Percentiles rank a stretch among this genome's conserved stretches.
Conservation (phyloP, 2,888 invertebrate species). For the Drosophila seclusa region DNA sequence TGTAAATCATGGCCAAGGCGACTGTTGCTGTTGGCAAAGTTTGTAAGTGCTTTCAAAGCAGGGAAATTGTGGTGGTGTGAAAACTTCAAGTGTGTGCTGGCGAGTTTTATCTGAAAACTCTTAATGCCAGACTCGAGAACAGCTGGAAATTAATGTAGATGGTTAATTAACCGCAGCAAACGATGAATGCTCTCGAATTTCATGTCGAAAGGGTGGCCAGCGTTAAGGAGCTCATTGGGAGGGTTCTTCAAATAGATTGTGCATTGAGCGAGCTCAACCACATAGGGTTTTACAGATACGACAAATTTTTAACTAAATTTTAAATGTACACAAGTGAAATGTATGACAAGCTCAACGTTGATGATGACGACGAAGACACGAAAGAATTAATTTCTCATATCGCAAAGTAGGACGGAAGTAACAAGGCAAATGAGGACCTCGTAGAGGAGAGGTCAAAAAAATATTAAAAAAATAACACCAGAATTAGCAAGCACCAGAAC, state of each 20-base stretch:
- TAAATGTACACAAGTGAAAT: conserved; percentile 63
- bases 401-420: conserved; percentile 20
- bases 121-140: conserved; percentile 23
- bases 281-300: conserved; percentile 23
- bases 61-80: conserved; percentile 4
- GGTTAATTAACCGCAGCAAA: conserved; percentile 54
- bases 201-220: conserved; percentile 19
- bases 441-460: neutral
- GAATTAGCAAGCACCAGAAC: neutral
- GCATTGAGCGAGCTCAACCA: conserved; percentile 30
- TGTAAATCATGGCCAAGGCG: conserved; percentile 1
- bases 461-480: neutral
- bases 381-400: conserved; percentile 71
- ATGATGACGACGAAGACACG: conserved; percentile 47
- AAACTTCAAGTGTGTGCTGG: conserved; percentile 21
- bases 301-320: conserved; percentile 72
- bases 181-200: conserved; percentile 26
- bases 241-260: conserved; percentile 43
- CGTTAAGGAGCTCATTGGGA: conserved; percentile 27
- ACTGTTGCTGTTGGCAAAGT: conserved; percentile 21
- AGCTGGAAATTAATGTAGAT: conserved; percentile 47
- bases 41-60: conserved; percentile 16
- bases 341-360: conserved; percentile 50
- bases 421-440: neutral
- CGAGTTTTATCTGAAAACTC: conserved; percentile 23